phyloP scores from a whole-genome alignment of 2,113 vertebrate genomes.

The Motacilla tschutschensis region DNA sequence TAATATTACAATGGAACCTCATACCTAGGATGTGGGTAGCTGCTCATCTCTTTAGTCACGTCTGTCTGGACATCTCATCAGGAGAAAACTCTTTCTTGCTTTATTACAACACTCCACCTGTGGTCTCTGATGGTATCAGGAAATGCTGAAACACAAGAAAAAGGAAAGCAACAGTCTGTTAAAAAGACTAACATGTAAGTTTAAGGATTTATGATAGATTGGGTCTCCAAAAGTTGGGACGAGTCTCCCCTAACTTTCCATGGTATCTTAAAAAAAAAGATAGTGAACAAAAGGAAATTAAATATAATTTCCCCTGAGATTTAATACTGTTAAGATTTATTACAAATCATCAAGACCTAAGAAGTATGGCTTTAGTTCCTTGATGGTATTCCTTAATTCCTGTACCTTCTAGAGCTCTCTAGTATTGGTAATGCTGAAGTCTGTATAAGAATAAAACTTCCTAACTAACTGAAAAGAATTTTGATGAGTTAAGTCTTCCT shows the following conservation, averaged over 20 bases:
- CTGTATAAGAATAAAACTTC: neutral
- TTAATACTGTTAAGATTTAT: slow-evolving; percentile 1
- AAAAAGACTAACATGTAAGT: neutral
- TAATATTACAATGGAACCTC: neutral
- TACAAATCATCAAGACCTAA: neutral
- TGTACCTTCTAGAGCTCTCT: neutral
- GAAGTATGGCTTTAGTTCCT: neutral
- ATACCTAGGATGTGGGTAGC: neutral
- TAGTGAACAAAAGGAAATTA: neutral
- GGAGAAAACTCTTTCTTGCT: neutral
- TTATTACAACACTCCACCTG: neutral
- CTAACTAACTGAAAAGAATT: neutral
- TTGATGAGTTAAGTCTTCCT: neutral
- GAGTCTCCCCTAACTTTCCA: neutral
- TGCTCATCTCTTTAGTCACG: neutral
- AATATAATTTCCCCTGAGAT: neutral
- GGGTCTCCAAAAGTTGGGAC: neutral
- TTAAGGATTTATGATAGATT: neutral
- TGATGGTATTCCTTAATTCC: neutral
- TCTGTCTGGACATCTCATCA: neutral
- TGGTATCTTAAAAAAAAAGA: neutral
- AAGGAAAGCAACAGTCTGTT: neutral
- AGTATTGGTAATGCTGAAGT: neutral
- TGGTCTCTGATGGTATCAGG: neutral
- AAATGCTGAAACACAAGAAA: neutral